These are phyloP conservation scores for Sterna hirundo DNA, from an alignment of 2,113 vertebrate genomes.

Conservation along the genomic window DNA sequence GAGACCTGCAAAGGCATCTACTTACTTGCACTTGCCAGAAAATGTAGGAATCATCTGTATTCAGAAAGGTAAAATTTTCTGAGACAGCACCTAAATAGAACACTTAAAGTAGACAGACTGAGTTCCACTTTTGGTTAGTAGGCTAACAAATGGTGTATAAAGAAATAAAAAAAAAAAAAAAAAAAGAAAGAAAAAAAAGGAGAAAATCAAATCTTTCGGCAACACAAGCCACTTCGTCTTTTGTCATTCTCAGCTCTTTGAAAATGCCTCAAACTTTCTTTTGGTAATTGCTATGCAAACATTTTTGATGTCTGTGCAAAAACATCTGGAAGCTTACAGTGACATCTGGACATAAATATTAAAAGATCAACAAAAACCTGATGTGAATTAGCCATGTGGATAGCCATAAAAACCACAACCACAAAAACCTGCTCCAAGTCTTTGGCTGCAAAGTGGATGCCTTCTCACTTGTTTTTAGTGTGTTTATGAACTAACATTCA, in stretches of 20 bases:
- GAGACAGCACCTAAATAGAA: not conserved
- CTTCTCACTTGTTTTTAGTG: not conserved
- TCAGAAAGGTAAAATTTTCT: not conserved
- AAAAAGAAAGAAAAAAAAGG: not conserved
- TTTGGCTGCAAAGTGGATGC: not conserved
- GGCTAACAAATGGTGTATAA: not conserved
- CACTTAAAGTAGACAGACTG: not conserved
- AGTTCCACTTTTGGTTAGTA: not conserved
- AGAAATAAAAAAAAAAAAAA: not conserved
- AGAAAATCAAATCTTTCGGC: not conserved
- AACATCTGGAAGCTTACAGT: slow-evolving; percentile 50
- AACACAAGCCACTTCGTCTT: not conserved
- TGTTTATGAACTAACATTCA: not conserved
- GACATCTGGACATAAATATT: slow-evolving; percentile 62
- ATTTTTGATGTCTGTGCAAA: slow-evolving; percentile 41
- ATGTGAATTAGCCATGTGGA: slow-evolving; percentile 7
- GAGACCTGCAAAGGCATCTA: not conserved
- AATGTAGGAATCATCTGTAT: not conserved
- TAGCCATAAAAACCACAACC: slow-evolving; percentile 37
- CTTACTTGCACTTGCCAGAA: not conserved
- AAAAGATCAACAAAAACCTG: slow-evolving; percentile 35
- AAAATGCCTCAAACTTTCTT: slow-evolving; percentile 15
- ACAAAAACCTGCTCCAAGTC: not conserved
- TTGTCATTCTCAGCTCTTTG: slow-evolving; percentile 11
- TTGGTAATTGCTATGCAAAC: slow-evolving; percentile 23